phyloP scores from a whole-genome alignment of 2,888 invertebrate genomes.

The Caenorhabditis afra region DNA sequence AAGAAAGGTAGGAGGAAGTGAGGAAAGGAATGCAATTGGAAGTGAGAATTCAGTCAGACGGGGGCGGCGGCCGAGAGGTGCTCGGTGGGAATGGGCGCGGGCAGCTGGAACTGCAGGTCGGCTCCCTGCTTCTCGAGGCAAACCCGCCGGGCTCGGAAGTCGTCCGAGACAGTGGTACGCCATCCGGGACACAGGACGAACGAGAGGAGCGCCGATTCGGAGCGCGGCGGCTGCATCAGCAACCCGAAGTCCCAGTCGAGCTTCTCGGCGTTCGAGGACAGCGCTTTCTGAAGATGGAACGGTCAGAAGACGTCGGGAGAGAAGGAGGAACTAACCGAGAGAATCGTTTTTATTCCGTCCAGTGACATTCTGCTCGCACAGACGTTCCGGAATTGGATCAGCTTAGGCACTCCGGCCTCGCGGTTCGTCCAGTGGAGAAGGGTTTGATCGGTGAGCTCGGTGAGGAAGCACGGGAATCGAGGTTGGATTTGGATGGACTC shows the following conservation, averaged over 20 bases:
- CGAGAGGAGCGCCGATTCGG: conserved; percentile 32
- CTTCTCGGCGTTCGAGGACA: not conserved
- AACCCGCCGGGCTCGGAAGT: conserved; percentile 48
- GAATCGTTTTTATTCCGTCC: conserved; percentile 24
- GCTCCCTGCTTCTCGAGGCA: not conserved
- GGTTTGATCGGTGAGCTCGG: conserved; percentile 57
- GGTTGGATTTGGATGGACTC: conserved; percentile 60
- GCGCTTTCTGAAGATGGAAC: not conserved
- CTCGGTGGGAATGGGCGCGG: conserved; percentile 26
- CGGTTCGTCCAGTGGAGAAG: conserved; percentile 46
- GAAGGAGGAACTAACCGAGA: not conserved
- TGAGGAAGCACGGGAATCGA: conserved; percentile 48
- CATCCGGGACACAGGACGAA: conserved; percentile 40
- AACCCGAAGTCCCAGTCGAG: conserved; percentile 59
- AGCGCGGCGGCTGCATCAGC: conserved; percentile 26
- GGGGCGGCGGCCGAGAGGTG: conserved; percentile 3
- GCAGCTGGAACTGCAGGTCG: conserved; percentile 16
- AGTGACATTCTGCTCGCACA: conserved; percentile 39
- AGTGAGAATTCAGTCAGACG: not conserved
- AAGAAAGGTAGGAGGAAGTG: conserved; percentile 13
- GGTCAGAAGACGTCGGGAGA: not conserved
- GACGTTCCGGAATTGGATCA: conserved; percentile 33
- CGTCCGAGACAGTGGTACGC: conserved; percentile 29
- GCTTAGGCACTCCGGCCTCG: conserved; percentile 2
- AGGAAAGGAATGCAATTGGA: conserved; percentile 1